Evolutionary conservation across 1,140 invertebrate genomes (phyloP), one percentile per base, ranked within the genome.

Genomic region (Penaeus indicus): DNA sequence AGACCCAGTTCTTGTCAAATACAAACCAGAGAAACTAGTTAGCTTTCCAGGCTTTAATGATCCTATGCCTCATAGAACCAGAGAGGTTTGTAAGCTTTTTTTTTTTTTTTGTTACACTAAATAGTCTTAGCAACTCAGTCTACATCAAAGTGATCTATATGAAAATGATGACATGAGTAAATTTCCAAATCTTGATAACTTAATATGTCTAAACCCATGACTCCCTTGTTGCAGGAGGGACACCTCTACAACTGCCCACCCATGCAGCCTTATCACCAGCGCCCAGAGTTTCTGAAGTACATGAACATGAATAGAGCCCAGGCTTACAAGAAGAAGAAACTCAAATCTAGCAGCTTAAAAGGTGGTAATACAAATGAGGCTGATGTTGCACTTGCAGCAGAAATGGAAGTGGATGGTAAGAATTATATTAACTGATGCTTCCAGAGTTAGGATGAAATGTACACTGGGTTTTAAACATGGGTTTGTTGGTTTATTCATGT

Each of bases 361-460:
- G 47, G 60, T 38, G 67, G 62, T 32, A 78, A 32, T n/a, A 27
- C 72, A 22, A 47, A n/a, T 67, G 63, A 27, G 64, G 54, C n/a
- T 75, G 16, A 60, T 11, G 38, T 78, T 81, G 16, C 11, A 54
- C 32, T 47, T 38, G n/a, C 47, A 25, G 32, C 42, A 60, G 86
- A 84, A 54, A 88, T 88, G 86, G 86, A 88, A 19, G 69, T 88
- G 22, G 86, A 88, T 75, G 81, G 86, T 88, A 84, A 64, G 81
- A 42, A 10, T 80, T 16, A 80, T 1, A 80, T 8, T 80, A 25
- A 10, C 25, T 16, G 42, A 13, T 75, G 10, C 27, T 11, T 32
- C 7, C 42, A 75, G 72, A 19, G 13, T 75, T 38, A 38, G 54
- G 16, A 75, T 10, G 25, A 27, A 32, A 32, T 75, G 4, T 27